A percentile compares a stretch with the other conserved stretches of the same genome.
Conservation (phyloP, 2,888 invertebrate genomes). For the Sycophila texana region DNA sequence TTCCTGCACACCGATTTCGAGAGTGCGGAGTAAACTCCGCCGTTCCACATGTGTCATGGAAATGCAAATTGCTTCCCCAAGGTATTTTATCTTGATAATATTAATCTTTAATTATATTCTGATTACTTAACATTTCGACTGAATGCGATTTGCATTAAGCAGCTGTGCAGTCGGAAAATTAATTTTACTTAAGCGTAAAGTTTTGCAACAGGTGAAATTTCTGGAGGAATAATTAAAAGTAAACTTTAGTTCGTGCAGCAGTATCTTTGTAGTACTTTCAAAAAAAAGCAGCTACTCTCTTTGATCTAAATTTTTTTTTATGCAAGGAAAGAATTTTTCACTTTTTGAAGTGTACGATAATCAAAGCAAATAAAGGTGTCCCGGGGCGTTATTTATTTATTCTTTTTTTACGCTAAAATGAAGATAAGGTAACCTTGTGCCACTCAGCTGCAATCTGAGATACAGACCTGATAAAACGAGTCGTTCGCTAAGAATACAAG, state of each 20-base stretch:
- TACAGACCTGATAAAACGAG: constrained; percentile 10
- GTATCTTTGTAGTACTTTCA: no score
- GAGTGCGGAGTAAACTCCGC: background rate
- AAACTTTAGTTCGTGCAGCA: no score
- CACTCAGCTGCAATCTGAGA: background rate
- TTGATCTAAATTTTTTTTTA: no score
- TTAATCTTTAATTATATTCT: no score
- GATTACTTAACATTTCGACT: background rate
- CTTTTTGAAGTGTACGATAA: background rate
- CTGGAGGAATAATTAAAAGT: no score
- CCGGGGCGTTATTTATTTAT: background rate
- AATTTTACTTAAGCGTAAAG: no score
- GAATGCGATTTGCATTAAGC: no score
- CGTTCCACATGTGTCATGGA: background rate
- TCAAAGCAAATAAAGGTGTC: constrained; percentile 2
- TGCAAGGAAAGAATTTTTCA: background rate
- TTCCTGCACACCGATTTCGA: background rate
- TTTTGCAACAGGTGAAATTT: no score
- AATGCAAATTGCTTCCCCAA: no score
- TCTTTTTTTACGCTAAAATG: background rate
- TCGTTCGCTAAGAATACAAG: background rate
- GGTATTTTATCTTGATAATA: no score
- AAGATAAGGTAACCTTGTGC: background rate
- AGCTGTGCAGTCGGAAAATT: no score
- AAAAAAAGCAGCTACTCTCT: no score